A percentile compares a stretch with the other conserved stretches of the same genome.
These are phyloP conservation scores for Folsomia manolachei DNA, from an alignment of 2,888 invertebrate genomes.

Conservation along the genomic window DNA sequence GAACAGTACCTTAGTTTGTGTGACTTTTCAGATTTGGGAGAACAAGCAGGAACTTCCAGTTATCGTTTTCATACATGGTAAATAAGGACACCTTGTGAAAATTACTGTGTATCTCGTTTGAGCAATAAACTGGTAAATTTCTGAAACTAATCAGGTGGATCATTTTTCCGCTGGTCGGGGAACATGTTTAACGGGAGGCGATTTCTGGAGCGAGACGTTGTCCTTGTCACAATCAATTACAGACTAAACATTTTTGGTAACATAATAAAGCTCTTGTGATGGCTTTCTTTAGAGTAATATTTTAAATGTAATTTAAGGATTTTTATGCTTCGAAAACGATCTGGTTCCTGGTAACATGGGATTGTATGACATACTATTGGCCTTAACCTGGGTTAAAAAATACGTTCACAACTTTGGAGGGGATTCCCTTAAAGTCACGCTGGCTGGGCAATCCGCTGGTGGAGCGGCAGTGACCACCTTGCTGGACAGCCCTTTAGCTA, in stretches of 20 bases:
- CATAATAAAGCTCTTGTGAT: no score
- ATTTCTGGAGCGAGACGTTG: constrained; percentile 66
- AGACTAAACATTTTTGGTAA: constrained; percentile 65
- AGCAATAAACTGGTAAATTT: no score
- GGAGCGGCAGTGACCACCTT: constrained; percentile 19
- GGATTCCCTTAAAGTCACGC: constrained; percentile 15
- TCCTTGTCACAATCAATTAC: constrained; percentile 69
- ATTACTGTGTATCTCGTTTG: no score
- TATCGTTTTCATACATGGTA: constrained; percentile 22
- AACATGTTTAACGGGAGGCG: constrained; percentile 19
- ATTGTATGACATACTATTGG: constrained; percentile 16
- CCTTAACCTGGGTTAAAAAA: constrained; percentile 19
- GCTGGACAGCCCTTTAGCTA: constrained; percentile 20
- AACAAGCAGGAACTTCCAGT: constrained; percentile 11
- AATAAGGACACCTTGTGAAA: no score
- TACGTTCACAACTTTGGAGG: constrained; percentile 21
- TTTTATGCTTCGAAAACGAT: constrained; percentile 24
- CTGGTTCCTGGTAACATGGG: constrained; percentile 22
- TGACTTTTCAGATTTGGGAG: background rate
- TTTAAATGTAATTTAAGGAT: constrained; percentile 4
- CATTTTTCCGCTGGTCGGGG: constrained; percentile 25
- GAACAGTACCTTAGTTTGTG: background rate
- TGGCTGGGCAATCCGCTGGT: constrained; percentile 26
- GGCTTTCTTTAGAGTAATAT: no score
- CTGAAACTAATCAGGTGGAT: constrained; percentile 11